A percentile compares a stretch with the other conserved stretches of the same genome.
Conservation (phyloP, 2,113 vertebrate genomes). For the Chrysemys picta region DNA sequence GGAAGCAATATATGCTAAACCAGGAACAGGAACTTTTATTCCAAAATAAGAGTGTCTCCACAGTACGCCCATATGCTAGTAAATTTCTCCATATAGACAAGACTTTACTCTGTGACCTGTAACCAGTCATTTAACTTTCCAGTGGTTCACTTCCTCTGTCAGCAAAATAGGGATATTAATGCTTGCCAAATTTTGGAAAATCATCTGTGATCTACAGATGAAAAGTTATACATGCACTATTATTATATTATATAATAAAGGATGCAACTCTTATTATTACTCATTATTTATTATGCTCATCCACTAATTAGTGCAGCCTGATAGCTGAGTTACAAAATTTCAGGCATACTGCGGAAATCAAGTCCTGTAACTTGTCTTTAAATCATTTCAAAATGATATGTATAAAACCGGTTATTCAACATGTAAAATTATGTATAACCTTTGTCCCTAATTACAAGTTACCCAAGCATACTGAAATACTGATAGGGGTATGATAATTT, state of each 20-base stretch:
- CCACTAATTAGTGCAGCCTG: background rate
- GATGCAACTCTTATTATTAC: background rate
- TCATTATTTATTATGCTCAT: constrained; percentile 11
- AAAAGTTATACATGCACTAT: background rate
- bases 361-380: constrained; percentile 50
- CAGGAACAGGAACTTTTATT: background rate
- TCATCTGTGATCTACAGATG: background rate
- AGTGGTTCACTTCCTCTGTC: background rate
- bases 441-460: constrained; percentile 74
- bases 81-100: background rate
- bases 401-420: constrained; percentile 70
- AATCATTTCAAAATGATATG: constrained; percentile 47
- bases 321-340: constrained; percentile 33
- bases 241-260: background rate
- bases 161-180: background rate
- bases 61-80: accelerated
- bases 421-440: constrained; percentile 61
- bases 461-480: constrained; percentile 46
- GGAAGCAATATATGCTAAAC: background rate
- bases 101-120: background rate
- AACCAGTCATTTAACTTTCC: background rate
- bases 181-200: background rate
- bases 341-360: constrained; percentile 6
- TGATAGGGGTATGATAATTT: constrained; percentile 70
- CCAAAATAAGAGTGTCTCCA: background rate